Conservation (phyloP, 2,797 vertebrate species). For the Leuciscus waleckii region DNA sequence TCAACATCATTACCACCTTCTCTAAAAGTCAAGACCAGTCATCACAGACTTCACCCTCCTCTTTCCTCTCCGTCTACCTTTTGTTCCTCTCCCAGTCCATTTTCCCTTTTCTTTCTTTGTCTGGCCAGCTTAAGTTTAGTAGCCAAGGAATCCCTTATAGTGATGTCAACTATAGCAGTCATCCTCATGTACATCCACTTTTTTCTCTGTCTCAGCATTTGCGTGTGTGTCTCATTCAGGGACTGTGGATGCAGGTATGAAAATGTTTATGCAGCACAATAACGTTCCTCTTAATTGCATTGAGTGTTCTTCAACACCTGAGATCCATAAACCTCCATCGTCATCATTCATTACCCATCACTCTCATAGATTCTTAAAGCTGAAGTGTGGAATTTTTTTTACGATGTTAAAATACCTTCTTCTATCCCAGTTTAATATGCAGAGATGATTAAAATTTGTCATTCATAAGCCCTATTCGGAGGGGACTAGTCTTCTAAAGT, state of each 20-base stretch:
- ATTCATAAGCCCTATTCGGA: not conserved
- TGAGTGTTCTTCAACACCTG: slow-evolving; percentile 39
- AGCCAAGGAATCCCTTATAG: slow-evolving; percentile 81
- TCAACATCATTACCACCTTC: slow-evolving; percentile 10
- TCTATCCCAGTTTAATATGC: slow-evolving; percentile 13
- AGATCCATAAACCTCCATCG: slow-evolving; percentile 41
- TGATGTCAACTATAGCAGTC: slow-evolving; percentile 78
- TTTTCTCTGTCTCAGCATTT: slow-evolving; percentile 40
- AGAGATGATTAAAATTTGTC: not conserved
- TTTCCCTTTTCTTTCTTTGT: slow-evolving; percentile 14
- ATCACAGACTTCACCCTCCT: slow-evolving; percentile 17
- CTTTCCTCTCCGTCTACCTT: slow-evolving; percentile 13
- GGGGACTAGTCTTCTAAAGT: not conserved
- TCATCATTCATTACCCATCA: slow-evolving; percentile 37
- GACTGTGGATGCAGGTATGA: slow-evolving; percentile 30
- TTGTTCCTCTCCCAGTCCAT: not conserved
- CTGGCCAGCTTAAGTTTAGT: slow-evolving; percentile 67
- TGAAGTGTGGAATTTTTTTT: not conserved
- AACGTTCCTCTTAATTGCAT: slow-evolving; percentile 41
- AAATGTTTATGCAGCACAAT: slow-evolving; percentile 50
- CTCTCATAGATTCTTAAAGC: slow-evolving; percentile 18
- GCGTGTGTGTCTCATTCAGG: slow-evolving; percentile 43
- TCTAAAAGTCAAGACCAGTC: slow-evolving; percentile 38
- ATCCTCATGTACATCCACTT: slow-evolving; percentile 65
- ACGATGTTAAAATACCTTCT: slow-evolving; percentile 1